These are phyloP conservation scores for Chlamydotis undulata DNA, from an alignment of 2,113 vertebrate species.

Conservation along the genomic window DNA sequence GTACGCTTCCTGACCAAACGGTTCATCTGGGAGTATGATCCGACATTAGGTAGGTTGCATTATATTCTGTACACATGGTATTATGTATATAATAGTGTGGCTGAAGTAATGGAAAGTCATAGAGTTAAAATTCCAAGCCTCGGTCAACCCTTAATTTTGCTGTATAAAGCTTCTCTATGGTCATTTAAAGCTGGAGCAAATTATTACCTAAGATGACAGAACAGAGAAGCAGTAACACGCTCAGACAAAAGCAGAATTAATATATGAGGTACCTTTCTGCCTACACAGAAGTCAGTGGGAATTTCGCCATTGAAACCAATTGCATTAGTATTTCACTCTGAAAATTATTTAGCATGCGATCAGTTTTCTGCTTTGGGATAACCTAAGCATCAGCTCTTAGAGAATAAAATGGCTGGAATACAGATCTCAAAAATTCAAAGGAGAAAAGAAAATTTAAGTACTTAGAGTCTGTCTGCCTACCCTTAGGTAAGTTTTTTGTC, in stretches of 20 bases:
- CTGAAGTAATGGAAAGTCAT: background rate
- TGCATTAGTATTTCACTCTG: background rate
- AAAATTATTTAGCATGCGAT: background rate
- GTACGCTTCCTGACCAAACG: conserved; percentile 95
- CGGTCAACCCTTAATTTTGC: background rate
- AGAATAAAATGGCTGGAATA: background rate
- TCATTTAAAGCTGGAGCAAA: background rate
- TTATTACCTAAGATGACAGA: background rate
- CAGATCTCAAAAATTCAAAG: background rate
- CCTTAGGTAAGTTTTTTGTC: background rate
- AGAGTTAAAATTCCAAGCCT: background rate
- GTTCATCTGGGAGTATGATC: conserved; percentile 99
- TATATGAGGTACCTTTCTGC: background rate
- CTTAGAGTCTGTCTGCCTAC: background rate
- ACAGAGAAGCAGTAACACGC: fast-evolving
- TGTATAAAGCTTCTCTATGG: background rate
- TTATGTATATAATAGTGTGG: background rate
- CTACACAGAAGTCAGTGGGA: background rate
- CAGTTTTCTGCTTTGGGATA: background rate
- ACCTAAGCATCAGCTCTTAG: background rate
- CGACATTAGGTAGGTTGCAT: conserved; percentile 87
- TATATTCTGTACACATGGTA: background rate
- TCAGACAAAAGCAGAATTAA: background rate
- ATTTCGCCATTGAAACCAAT: background rate
- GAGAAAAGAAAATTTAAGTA: too few species aligned